Evolutionary conservation across 2,888 invertebrate genomes (phyloP).

Genomic region (Acanthacorydalis orientalis): DNA sequence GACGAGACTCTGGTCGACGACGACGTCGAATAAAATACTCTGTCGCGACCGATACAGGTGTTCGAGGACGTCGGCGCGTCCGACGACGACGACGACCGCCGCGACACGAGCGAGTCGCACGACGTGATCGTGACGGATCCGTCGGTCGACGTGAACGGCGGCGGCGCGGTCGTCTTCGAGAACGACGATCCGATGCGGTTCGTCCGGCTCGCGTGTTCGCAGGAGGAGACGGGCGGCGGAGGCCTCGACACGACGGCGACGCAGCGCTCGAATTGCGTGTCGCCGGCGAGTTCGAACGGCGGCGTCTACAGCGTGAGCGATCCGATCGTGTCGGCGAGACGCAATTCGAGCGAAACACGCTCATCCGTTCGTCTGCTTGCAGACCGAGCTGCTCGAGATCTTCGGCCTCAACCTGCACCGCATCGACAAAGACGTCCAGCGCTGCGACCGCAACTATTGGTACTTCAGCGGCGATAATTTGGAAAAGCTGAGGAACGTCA

Average conservation of each 20-base stretch:
- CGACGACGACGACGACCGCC: constrained; percentile 18
- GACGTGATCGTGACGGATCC: constrained; percentile 58
- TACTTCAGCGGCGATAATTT: constrained; percentile 82
- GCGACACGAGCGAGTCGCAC: constrained; percentile 18
- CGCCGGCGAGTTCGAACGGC: constrained; percentile 82
- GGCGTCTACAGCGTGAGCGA: constrained; percentile 72
- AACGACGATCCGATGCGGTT: constrained; percentile 36
- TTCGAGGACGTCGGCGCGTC: constrained; percentile 26
- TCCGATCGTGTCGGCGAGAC: constrained; percentile 45
- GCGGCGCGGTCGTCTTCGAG: constrained; percentile 32
- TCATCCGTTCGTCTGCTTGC: constrained; percentile 19
- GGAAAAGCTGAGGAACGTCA: constrained; percentile 82
- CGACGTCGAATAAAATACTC: too few species aligned
- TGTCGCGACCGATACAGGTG: too few species aligned
- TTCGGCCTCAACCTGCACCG: constrained; percentile 83
- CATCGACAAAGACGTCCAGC: constrained; percentile 91
- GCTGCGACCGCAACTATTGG: constrained; percentile 87
- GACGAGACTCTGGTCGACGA: too few species aligned
- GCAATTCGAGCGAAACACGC: constrained; percentile 20
- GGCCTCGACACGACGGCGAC: constrained; percentile 19
- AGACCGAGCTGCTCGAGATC: constrained; percentile 70
- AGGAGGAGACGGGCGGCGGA: constrained; percentile 25
- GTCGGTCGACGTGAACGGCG: constrained; percentile 39
- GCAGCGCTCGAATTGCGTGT: constrained; percentile 51
- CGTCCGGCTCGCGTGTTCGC: constrained; percentile 27